phyloP scores from a whole-genome alignment of 1,140 invertebrate genomes.

The Drosophila tsacasi region DNA sequence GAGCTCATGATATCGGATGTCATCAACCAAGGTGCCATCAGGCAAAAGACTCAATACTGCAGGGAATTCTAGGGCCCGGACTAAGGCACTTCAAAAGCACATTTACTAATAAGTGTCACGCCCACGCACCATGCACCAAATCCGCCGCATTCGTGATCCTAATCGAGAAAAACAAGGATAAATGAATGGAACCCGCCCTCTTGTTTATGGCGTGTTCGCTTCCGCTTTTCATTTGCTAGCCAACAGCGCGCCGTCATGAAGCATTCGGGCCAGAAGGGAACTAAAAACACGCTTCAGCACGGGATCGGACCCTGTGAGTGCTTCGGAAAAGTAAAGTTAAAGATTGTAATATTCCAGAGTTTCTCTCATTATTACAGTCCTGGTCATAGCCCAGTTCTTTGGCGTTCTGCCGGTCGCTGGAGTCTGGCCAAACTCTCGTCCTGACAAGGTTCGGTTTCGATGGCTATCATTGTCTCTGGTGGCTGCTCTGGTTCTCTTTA shows the following conservation, averaged over 20 bases:
- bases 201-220: slow-evolving; percentile 31
- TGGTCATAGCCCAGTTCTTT: slow-evolving; percentile 69
- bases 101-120: slow-evolving; percentile 33
- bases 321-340: background rate
- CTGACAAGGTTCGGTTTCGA: slow-evolving; percentile 58
- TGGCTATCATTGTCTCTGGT: slow-evolving; percentile 60
- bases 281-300: slow-evolving; percentile 73
- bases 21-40: slow-evolving; percentile 75
- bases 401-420: slow-evolving; percentile 71
- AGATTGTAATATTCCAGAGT: background rate
- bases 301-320: slow-evolving; percentile 77
- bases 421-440: slow-evolving; percentile 49
- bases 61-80: slow-evolving; percentile 51
- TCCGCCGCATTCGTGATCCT: slow-evolving; percentile 7
- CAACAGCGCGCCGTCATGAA: slow-evolving; percentile 48
- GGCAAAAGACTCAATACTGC: slow-evolving; percentile 77
- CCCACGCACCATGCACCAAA: slow-evolving; percentile 27
- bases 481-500: slow-evolving; percentile 49
- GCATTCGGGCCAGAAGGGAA: slow-evolving; percentile 41
- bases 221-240: slow-evolving; percentile 23
- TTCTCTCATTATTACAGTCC: slow-evolving; percentile 43
- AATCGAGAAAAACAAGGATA: slow-evolving; percentile 26
- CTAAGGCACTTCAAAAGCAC: slow-evolving; percentile 15
- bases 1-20: slow-evolving; percentile 87
- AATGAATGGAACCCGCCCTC: slow-evolving; percentile 15